Base-by-base conservation (phyloP, 2,888 invertebrate species). In the Volucella inanis region DNA sequence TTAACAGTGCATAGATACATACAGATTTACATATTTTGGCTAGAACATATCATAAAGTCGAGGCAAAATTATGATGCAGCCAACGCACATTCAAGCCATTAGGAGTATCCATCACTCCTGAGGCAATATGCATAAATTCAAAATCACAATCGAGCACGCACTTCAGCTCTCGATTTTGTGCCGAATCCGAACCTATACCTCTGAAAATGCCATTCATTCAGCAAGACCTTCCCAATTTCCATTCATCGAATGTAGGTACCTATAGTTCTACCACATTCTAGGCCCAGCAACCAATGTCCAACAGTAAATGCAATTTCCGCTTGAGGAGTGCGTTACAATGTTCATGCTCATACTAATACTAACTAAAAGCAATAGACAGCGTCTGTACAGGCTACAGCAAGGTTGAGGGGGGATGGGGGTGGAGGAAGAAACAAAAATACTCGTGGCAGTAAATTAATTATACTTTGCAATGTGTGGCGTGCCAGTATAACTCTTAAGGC, bases 61-160 rank as follows among this genome's bases (percentile, higher is more conserved):
- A 59, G 52, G 62, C 68, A 80, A 77, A 85, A 81, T 85, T 85
- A 85, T 85, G 76, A 85, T 85, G 85, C 85, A 85, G 76, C 85
- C 85, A 85, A 81, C 85, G 85, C 85, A 81, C 72, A 81, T 81
- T 81, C 76, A 81, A 81, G 76, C 85, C 77, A 85, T 85, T 85
- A 85, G 80, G 81, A 81, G 85, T 85, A 85, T 85, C 85, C 85
- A 85, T 85, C 81, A 81, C 72, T 81, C 81, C 85, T 77, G 77
- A 72, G 85, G 85, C 81, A 81, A 85, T 85, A 81, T 85, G 85
- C 81, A 85, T 81, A 85, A 80, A 85, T 85, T 81, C 81, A 76
- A 81, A 85, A 81, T 85, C 80, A 81, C 77, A 80, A 81, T 80
- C 76, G 76, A 72, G 76, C 85, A 85, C 85, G 85, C 85, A 85